These are phyloP conservation scores for Agrochola litura DNA, from an alignment of 2,888 invertebrate species.

Conservation along the genomic window DNA sequence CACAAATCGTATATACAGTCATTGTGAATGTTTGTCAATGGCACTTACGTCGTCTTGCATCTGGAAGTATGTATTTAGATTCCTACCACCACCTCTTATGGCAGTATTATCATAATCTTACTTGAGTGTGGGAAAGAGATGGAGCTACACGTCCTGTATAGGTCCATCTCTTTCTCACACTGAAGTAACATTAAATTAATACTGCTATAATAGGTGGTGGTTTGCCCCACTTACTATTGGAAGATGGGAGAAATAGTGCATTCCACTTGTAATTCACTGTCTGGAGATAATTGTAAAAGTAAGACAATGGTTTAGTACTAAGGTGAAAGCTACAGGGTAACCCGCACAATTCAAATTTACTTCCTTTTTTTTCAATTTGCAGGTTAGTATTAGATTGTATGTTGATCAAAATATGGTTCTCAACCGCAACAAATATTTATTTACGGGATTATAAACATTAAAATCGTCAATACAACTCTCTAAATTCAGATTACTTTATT, in stretches of 20 bases:
- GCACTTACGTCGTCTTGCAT: slow-evolving; percentile 60
- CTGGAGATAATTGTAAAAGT: slow-evolving; percentile 1
- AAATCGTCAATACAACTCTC: no score
- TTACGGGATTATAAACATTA: no score
- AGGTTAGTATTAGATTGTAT: no score
- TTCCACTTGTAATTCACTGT: background rate
- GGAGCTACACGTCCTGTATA: background rate
- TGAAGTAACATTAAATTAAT: background rate
- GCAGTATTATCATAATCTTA: no score
- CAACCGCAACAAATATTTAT: no score
- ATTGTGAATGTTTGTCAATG: slow-evolving; percentile 71
- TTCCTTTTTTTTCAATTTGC: no score
- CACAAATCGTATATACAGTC: slow-evolving; percentile 65
- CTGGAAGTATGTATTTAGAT: slow-evolving; percentile 8
- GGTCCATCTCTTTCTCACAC: background rate
- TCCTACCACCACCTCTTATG: background rate
- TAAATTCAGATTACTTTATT: no score
- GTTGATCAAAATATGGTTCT: no score
- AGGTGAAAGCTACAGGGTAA: no score
- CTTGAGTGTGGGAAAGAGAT: background rate
- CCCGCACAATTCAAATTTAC: no score
- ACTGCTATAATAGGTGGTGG: background rate
- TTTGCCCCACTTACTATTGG: background rate
- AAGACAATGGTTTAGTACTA: slow-evolving; percentile 6
- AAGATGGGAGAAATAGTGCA: slow-evolving; percentile 14